These are phyloP conservation scores for Bucco capensis DNA, from an alignment of 2,113 vertebrate species.

Conservation along the genomic window DNA sequence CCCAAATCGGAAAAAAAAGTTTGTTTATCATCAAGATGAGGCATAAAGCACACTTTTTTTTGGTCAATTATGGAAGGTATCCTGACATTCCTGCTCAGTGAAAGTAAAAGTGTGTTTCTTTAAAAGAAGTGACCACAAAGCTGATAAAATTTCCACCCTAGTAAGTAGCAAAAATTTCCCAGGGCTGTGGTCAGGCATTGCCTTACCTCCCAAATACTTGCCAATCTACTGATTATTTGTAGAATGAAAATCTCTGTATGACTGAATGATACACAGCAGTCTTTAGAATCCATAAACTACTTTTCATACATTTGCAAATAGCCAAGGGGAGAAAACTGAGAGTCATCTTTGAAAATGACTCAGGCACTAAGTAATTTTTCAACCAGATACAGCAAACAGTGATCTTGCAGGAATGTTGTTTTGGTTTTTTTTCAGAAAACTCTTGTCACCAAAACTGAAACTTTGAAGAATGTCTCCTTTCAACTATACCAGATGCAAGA, in stretches of 20 bases:
- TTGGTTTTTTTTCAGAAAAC: not conserved
- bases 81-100: not conserved
- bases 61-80: not conserved
- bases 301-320: not conserved
- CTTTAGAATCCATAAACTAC: not conserved
- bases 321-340: not conserved
- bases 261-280: not conserved
- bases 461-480: not conserved
- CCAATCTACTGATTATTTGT: not conserved
- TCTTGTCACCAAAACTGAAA: not conserved
- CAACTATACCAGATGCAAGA: too few relatives aligned
- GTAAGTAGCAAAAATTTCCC: not conserved
- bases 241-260: not conserved
- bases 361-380: not conserved
- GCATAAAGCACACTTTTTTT: not conserved
- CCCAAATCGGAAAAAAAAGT: accelerated
- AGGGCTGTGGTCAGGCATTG: not conserved
- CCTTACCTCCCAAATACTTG: not conserved
- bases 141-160: not conserved
- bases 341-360: not conserved
- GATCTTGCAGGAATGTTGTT: not conserved
- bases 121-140: not conserved
- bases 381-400: not conserved
- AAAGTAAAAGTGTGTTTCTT: not conserved
- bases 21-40: not conserved